Conservation (phyloP, 2,797 vertebrate species). For the Diplodus puntazzo region DNA sequence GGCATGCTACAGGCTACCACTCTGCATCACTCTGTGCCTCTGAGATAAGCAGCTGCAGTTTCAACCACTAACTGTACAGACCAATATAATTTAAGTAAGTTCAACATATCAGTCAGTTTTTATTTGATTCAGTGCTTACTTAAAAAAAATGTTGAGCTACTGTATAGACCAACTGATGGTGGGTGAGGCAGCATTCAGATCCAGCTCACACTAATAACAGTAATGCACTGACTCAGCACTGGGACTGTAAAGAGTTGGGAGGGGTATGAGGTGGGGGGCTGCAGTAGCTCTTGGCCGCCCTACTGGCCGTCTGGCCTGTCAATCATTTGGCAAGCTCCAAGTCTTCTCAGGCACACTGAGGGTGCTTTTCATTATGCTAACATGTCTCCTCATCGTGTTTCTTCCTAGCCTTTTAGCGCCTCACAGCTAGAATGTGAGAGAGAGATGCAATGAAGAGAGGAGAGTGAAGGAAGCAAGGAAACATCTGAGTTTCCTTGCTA, state of each 20-base stretch:
- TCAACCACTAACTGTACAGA: conserved; percentile 15
- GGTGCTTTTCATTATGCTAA: too few relatives aligned
- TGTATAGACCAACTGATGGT: conserved; percentile 36
- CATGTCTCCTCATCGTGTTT: too few relatives aligned
- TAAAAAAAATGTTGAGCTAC: conserved; percentile 6
- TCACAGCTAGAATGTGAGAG: too few relatives aligned
- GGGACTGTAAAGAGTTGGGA: conserved; percentile 52
- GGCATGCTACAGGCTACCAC: not conserved
- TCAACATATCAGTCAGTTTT: conserved; percentile 52
- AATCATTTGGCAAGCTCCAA: conserved; percentile 51
- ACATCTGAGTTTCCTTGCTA: too few relatives aligned
- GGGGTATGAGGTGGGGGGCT: conserved; percentile 13
- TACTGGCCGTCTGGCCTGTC: conserved; percentile 64
- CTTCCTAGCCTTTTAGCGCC: too few relatives aligned
- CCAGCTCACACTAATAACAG: conserved; percentile 73
- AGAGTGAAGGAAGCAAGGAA: too few relatives aligned
- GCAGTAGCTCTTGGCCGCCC: conserved; percentile 59
- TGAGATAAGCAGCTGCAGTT: conserved; percentile 37
- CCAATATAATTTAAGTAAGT: conserved; percentile 26
- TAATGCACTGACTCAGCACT: conserved; percentile 83
- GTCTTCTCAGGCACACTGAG: conserved; percentile 43
- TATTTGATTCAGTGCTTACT: conserved; percentile 50
- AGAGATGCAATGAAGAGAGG: too few relatives aligned
- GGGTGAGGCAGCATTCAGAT: conserved; percentile 61
- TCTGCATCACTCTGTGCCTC: not conserved